phyloP scores from a whole-genome alignment of 2,113 vertebrate species.

The Hippocampus comes region DNA sequence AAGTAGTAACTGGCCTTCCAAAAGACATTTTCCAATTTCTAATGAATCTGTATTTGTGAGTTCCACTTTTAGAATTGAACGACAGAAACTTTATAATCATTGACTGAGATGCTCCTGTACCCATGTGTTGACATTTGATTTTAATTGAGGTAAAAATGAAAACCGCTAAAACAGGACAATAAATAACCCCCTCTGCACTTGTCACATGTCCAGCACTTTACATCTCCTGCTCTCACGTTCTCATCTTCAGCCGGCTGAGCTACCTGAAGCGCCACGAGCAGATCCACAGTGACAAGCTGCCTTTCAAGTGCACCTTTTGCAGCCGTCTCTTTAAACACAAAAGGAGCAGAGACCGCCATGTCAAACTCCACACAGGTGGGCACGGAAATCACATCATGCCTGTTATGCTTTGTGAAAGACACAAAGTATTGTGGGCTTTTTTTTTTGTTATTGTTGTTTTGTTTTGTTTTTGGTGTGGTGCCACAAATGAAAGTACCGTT shows the following conservation, averaged over 20 bases:
- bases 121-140: neutral
- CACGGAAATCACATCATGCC: too few species aligned
- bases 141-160: neutral
- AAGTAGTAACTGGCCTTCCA: too few species aligned
- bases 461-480: too few species aligned
- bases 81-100: neutral
- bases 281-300: constrained; percentile 99
- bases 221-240: neutral
- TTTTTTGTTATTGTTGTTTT: neutral
- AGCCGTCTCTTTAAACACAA: constrained; percentile 99
- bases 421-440: neutral
- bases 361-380: constrained; percentile 94
- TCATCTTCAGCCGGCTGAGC: constrained; percentile 79
- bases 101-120: neutral
- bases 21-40: too few species aligned
- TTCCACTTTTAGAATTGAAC: neutral
- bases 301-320: constrained; percentile 99
- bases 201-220: neutral
- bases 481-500: neutral
- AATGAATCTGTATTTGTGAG: neutral
- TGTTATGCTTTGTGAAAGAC: neutral
- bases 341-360: constrained; percentile 94
- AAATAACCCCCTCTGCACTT: neutral
- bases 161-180: neutral
- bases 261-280: constrained; percentile 99